Evolutionary conservation across 2,888 invertebrate genomes (phyloP).

Genomic region (Mesorhabditis sp.): DNA sequence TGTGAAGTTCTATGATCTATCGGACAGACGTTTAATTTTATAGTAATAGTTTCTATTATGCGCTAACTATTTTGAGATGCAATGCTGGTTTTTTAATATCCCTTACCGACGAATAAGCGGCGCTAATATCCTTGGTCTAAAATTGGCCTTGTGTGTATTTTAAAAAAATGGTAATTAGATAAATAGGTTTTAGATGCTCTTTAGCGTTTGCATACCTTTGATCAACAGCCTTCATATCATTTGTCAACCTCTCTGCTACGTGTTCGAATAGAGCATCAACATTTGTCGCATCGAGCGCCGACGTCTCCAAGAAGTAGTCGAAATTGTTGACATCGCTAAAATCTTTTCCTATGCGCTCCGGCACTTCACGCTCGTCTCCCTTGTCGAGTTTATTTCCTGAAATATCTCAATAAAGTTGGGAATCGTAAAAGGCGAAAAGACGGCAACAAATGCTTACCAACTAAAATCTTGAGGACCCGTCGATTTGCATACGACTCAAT

Average conservation of each 20-base stretch:
- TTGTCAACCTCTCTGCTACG: conserved; percentile 69
- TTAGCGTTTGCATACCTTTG: conserved; percentile 33
- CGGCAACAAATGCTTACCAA: conserved; percentile 68
- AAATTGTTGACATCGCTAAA: conserved; percentile 80
- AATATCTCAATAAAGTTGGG: conserved; percentile 11
- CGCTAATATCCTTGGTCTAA: not conserved
- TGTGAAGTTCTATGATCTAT: too few species aligned
- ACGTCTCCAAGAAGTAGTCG: conserved; percentile 90
- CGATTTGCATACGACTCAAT: conserved; percentile 94
- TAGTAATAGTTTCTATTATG: too few species aligned
- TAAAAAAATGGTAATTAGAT: too few species aligned
- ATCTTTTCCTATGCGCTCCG: conserved; percentile 84
- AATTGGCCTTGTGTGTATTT: not conserved
- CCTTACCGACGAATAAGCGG: not conserved
- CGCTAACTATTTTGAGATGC: too few species aligned
- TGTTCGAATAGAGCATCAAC: conserved; percentile 93
- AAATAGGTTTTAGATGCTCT: not conserved
- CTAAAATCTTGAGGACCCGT: conserved; percentile 87
- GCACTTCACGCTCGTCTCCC: conserved; percentile 85
- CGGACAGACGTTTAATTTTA: too few species aligned
- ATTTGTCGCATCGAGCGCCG: conserved; percentile 94
- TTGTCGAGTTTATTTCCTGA: conserved; percentile 95
- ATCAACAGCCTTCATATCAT: conserved; percentile 57
- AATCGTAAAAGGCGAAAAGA: conserved; percentile 7
- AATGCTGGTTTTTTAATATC: not conserved